phyloP scores from a whole-genome alignment of 2,113 vertebrate genomes.

The Laterallus jamaicensis region DNA sequence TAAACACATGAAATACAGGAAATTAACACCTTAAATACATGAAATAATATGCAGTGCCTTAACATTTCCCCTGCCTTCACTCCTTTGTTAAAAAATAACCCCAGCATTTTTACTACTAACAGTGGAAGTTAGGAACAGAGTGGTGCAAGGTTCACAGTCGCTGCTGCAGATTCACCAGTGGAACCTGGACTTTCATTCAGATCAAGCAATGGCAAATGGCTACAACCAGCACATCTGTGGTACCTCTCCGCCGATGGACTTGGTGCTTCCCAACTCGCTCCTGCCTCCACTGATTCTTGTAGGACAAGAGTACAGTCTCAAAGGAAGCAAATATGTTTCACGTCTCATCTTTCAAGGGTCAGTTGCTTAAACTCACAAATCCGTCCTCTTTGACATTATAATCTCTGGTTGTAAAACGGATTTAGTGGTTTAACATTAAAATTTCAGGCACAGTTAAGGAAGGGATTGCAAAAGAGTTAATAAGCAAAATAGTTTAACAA shows the following conservation, averaged over 20 bases:
- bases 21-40: neutral
- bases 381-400: constrained; percentile 35
- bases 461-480: constrained; percentile 52
- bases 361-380: constrained; percentile 57
- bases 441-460: constrained; percentile 61
- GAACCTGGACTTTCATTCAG: neutral
- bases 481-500: constrained; percentile 57
- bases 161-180: neutral
- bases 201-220: neutral
- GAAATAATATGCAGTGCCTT: neutral
- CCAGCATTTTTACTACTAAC: neutral
- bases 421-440: constrained; percentile 58
- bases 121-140: neutral
- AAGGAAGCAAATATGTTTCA: neutral
- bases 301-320: neutral
- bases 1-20: neutral
- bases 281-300: accelerated
- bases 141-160: neutral
- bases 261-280: neutral
- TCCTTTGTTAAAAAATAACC: neutral
- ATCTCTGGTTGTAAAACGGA: constrained; percentile 52
- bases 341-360: constrained; percentile 33
- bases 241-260: neutral
- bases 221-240: neutral
- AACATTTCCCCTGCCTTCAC: neutral